Evolutionary conservation across 2,797 vertebrate genomes (phyloP).

Genomic region (Tokudaia tokunoshimensis): DNA sequence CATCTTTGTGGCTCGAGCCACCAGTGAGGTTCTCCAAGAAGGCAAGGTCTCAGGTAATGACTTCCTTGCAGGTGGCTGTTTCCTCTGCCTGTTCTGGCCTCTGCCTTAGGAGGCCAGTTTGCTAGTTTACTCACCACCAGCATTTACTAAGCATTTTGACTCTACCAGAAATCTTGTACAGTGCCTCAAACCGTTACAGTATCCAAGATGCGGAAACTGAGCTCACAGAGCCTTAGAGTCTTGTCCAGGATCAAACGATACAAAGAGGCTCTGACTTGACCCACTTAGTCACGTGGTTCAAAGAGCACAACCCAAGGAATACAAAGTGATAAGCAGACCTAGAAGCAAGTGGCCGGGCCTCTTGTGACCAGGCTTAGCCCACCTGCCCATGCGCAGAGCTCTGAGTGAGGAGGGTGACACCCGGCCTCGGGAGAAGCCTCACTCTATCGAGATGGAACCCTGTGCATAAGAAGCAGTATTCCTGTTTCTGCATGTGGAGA

Average conservation of each 20-base stretch:
- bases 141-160: constrained; percentile 31
- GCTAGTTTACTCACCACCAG: constrained; percentile 15
- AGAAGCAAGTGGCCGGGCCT: not conserved
- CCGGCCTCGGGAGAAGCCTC: not conserved
- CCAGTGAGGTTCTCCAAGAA: constrained; percentile 91
- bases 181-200: not conserved
- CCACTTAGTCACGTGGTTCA: not conserved
- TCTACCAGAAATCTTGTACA: constrained; percentile 5
- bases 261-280: constrained; percentile 30
- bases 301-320: not conserved
- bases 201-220: not conserved
- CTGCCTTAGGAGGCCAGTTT: not conserved
- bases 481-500: not conserved
- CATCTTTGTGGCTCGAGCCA: constrained; percentile 93
- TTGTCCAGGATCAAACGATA: not conserved
- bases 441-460: not conserved
- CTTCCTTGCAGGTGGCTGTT: not conserved
- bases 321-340: not conserved
- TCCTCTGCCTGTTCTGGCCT: constrained; percentile 11
- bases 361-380: not conserved
- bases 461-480: not conserved
- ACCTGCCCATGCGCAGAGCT: not conserved
- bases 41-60: constrained; percentile 91
- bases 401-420: not conserved
- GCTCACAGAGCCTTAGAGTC: not conserved